A percentile compares a stretch with the other conserved stretches of the same genome.
Conservation (phyloP, 1,140 invertebrate species). For the Zaprionus ornatus region DNA sequence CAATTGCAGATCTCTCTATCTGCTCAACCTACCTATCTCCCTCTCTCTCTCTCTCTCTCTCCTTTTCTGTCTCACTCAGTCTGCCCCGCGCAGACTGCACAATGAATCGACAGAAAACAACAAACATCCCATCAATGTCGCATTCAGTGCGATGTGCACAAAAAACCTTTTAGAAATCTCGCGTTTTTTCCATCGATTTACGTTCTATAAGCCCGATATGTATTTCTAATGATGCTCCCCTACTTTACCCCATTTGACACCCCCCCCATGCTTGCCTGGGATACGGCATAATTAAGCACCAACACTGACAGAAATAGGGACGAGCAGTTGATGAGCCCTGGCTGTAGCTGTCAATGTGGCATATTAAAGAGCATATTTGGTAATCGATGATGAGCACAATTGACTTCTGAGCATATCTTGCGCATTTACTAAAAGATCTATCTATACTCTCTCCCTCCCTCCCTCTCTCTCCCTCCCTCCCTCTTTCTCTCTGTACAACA, state of each 20-base stretch:
- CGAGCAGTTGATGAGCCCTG: not conserved
- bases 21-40: not conserved
- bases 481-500: too few relatives aligned
- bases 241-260: not conserved
- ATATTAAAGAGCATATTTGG: too few relatives aligned
- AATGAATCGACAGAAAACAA: slow-evolving; percentile 15
- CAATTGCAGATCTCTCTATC: not conserved
- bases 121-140: slow-evolving; percentile 8
- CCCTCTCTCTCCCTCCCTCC: too few relatives aligned
- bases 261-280: too few relatives aligned
- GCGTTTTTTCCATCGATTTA: slow-evolving; percentile 2
- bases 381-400: too few relatives aligned
- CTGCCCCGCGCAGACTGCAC: not conserved
- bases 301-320: not conserved
- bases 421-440: too few relatives aligned
- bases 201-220: not conserved
- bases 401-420: too few relatives aligned
- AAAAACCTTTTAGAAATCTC: slow-evolving; percentile 6
- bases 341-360: not conserved
- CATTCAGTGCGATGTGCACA: not conserved
- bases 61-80: not conserved
- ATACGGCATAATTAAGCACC: not conserved
- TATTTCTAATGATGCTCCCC: not conserved
- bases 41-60: not conserved
- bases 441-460: too few relatives aligned